Evolutionary conservation across 2,113 vertebrate species (phyloP).

Genomic region (Myiagra hebetior): DNA sequence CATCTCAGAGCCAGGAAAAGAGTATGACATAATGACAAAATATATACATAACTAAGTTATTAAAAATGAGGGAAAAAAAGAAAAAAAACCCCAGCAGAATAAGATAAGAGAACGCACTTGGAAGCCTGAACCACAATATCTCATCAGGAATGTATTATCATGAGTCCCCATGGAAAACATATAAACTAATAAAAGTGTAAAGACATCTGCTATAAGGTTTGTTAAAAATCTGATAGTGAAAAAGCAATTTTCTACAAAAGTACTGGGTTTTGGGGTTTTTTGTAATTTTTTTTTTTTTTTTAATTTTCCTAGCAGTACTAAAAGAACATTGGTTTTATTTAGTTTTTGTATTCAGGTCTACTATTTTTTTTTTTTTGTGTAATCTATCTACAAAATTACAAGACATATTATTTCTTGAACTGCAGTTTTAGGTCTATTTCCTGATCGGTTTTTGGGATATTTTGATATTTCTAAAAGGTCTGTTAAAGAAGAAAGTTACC

Average conservation of each 20-base stretch:
- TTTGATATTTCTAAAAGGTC: background rate
- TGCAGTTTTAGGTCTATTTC: background rate
- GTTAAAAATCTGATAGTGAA: background rate
- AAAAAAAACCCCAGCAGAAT: background rate
- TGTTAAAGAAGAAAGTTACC: background rate
- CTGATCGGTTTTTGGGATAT: rapidly evolving
- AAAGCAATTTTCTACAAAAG: background rate
- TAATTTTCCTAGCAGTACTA: background rate
- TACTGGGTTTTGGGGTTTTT: background rate
- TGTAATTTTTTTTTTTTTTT: background rate
- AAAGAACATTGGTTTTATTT: background rate
- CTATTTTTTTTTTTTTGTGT: background rate
- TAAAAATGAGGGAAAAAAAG: background rate
- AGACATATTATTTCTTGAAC: background rate
- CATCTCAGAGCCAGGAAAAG: background rate
- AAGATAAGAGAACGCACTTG: background rate
- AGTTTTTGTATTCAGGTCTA: background rate
- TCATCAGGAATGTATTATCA: background rate
- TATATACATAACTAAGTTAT: background rate
- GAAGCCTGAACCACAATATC: background rate
- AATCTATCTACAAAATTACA: background rate
- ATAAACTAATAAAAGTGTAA: background rate
- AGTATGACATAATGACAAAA: background rate
- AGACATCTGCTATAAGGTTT: background rate
- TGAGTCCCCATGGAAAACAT: background rate